phyloP scores from a whole-genome alignment of 2,888 invertebrate genomes.

The Meloe dianella region DNA sequence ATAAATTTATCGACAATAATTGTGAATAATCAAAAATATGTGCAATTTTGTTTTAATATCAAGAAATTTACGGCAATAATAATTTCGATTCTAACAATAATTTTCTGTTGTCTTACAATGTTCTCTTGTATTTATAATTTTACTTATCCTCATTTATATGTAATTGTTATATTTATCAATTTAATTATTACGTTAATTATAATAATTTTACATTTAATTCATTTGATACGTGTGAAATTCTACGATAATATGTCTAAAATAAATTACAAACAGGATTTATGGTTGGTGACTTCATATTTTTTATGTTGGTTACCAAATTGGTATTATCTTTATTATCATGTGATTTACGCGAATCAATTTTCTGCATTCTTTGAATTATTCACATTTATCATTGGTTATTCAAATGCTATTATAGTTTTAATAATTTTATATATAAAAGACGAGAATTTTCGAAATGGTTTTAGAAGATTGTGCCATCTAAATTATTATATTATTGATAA shows the following conservation, averaged over 20 bases:
- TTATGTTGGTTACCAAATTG: slow-evolving; percentile 32
- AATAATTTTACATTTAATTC: slow-evolving; percentile 19
- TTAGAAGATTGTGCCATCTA: slow-evolving; percentile 16
- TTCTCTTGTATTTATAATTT: slow-evolving; percentile 7
- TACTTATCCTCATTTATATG: slow-evolving; percentile 16
- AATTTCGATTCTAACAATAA: slow-evolving; percentile 22
- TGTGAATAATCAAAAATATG: not conserved
- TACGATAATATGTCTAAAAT: slow-evolving; percentile 19
- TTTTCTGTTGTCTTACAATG: slow-evolving; percentile 17
- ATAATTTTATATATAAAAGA: slow-evolving; percentile 23
- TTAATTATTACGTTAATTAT: slow-evolving; percentile 23
- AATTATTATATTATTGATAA: not conserved
- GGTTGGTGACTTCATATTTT: slow-evolving; percentile 31
- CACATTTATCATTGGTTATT: slow-evolving; percentile 22
- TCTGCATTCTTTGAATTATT: slow-evolving; percentile 2
- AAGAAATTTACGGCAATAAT: not conserved
- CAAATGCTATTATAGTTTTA: slow-evolving; percentile 24
- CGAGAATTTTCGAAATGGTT: slow-evolving; percentile 16
- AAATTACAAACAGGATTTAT: slow-evolving; percentile 21
- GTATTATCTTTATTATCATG: not conserved
- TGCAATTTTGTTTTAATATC: not conserved
- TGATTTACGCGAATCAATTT: not conserved
- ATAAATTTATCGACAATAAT: not conserved
- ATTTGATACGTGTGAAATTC: slow-evolving; percentile 19
- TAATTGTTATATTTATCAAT: slow-evolving; percentile 19